Conservation (phyloP, 2,797 vertebrate genomes). For the Microhierax caerulescens region DNA sequence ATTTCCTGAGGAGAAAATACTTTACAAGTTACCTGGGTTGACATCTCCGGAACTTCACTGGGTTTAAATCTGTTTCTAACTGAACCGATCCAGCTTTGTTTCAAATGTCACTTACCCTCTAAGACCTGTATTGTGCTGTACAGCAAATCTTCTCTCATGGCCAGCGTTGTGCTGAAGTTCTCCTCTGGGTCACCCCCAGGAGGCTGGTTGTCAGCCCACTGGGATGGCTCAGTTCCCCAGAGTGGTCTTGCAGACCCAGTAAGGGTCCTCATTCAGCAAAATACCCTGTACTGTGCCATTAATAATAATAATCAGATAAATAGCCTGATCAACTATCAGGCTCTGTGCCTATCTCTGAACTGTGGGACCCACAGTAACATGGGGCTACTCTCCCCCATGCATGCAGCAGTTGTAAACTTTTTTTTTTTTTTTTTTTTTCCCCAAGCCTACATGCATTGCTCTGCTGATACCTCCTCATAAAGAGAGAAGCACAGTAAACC, state of each 20-base stretch:
- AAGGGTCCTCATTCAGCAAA: neutral
- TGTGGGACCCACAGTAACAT: neutral
- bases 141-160: neutral
- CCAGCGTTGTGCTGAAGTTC: neutral
- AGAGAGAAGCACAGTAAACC: neutral
- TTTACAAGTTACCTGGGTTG: neutral
- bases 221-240: neutral
- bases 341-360: neutral
- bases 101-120: neutral
- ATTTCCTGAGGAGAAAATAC: neutral
- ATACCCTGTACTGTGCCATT: neutral
- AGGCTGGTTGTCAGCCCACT: neutral
- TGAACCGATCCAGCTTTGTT: neutral
- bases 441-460: neutral
- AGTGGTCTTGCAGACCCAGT: neutral
- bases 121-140: neutral
- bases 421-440: neutral
- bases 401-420: neutral
- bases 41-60: neutral
- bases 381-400: neutral
- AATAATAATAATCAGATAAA: neutral
- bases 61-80: neutral
- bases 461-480: neutral
- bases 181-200: neutral
- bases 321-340: neutral